These are phyloP conservation scores for Erannis defoliaria DNA, from an alignment of 2,888 invertebrate genomes.

Conservation along the genomic window DNA sequence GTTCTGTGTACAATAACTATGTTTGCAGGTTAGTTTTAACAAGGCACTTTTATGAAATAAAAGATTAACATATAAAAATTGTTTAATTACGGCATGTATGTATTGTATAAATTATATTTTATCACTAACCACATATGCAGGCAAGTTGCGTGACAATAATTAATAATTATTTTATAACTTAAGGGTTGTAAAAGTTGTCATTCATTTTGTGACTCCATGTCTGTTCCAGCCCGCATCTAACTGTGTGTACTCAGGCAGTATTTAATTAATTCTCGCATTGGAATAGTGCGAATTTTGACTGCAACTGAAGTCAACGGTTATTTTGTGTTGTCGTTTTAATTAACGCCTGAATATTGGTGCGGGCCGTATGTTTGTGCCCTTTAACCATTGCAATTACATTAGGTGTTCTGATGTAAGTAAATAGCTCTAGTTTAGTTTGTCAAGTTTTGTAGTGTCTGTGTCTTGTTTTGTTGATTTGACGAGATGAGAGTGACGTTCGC, in stretches of 20 bases:
- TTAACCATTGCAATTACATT: conserved; percentile 28
- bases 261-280: conserved; percentile 86
- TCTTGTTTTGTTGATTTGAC: background rate
- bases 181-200: no score
- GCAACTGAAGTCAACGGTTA: conserved; percentile 83
- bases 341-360: conserved; percentile 59
- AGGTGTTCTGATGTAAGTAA: background rate
- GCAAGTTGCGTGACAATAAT: no score
- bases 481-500: no score
- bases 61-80: no score
- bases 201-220: conserved; percentile 13
- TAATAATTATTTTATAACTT: no score
- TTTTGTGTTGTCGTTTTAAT: conserved; percentile 86
- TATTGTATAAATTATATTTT: no score
- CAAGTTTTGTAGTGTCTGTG: background rate
- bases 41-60: no score
- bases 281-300: conserved; percentile 86
- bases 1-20: no score
- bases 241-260: conserved; percentile 59
- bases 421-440: background rate
- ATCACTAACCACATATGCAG: no score
- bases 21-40: no score
- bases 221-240: conserved; percentile 51
- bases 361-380: conserved; percentile 39
- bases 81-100: no score